Evolutionary conservation across 2,888 invertebrate genomes (phyloP).

Genomic region (Catotricha subobsoleta): DNA sequence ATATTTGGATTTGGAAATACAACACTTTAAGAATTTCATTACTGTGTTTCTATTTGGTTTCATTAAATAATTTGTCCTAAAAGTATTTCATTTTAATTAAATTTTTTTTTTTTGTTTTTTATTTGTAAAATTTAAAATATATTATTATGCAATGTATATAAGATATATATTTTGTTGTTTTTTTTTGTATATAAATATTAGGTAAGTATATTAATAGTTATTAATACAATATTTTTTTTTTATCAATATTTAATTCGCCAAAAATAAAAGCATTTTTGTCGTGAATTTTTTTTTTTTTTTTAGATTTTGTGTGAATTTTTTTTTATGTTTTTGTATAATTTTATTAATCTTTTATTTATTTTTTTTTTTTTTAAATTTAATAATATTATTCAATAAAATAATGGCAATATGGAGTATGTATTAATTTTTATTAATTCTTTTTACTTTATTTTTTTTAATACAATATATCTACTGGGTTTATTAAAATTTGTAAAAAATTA

Average conservation of each 20-base stretch:
- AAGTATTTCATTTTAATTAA: too few species aligned
- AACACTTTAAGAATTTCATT: too few species aligned
- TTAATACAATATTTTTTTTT: conserved; percentile 7
- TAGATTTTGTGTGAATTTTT: too few species aligned
- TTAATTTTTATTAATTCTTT: conserved; percentile 12
- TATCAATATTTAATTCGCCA: conserved; percentile 11
- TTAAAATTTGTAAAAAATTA: conserved; percentile 14
- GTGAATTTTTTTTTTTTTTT: too few species aligned
- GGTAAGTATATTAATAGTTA: conserved; percentile 8
- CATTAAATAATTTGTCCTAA: too few species aligned
- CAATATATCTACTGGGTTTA: conserved; percentile 14
- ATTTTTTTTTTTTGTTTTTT: neutral
- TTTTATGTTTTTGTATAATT: too few species aligned
- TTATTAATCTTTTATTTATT: conserved; percentile 4
- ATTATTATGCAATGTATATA: neutral
- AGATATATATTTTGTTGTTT: neutral
- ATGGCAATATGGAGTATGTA: conserved; percentile 16
- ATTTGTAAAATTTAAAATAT: neutral
- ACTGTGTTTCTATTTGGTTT: too few species aligned
- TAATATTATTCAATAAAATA: conserved; percentile 14
- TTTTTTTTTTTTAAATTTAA: conserved; percentile 11
- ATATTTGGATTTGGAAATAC: too few species aligned
- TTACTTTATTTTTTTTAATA: conserved; percentile 9
- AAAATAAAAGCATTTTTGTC: conserved; percentile 15
- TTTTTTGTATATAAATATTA: too few species aligned